Conservation (phyloP, 2,888 invertebrate species). For the Mellilla xanthometata region DNA sequence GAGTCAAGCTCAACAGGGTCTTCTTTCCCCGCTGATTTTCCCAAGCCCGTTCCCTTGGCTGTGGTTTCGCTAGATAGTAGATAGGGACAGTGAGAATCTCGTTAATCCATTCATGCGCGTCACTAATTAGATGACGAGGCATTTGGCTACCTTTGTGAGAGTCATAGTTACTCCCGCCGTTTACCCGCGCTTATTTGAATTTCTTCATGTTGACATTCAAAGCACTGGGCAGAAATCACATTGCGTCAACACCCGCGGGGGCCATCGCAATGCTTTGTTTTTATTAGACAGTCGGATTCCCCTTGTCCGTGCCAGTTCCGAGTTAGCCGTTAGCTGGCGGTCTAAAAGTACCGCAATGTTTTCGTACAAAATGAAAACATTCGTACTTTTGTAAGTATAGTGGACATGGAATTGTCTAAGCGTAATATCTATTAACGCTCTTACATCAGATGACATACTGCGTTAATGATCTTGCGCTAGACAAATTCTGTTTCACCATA, state of each 20-base stretch:
- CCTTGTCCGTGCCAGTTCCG: conserved; percentile 85
- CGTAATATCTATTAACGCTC: no score
- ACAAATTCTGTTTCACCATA: conserved; percentile 62
- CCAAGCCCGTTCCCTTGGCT: conserved; percentile 85
- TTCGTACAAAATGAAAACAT: conserved; percentile 44
- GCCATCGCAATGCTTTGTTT: conserved; percentile 88
- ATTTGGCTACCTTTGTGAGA: conserved; percentile 76
- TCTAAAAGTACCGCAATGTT: conserved; percentile 34
- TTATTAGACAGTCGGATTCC: conserved; percentile 87
- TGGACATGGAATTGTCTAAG: conserved; percentile 3
- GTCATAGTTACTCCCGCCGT: conserved; percentile 74
- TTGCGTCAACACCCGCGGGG: conserved; percentile 83
- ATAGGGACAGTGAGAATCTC: conserved; percentile 81
- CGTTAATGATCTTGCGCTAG: conserved; percentile 16
- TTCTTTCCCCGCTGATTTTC: conserved; percentile 88
- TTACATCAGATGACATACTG: neutral
- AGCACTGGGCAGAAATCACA: conserved; percentile 87
- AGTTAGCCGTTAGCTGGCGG: conserved; percentile 75
- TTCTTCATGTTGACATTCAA: conserved; percentile 86
- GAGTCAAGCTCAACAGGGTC: conserved; percentile 87
- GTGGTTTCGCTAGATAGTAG: conserved; percentile 51
- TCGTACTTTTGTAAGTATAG: conserved; percentile 40
- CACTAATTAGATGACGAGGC: conserved; percentile 84
- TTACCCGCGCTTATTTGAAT: conserved; percentile 85
- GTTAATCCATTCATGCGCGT: conserved; percentile 85